Evolutionary conservation across 1,140 invertebrate genomes (phyloP).

Genomic region (Eumeta japonica): DNA sequence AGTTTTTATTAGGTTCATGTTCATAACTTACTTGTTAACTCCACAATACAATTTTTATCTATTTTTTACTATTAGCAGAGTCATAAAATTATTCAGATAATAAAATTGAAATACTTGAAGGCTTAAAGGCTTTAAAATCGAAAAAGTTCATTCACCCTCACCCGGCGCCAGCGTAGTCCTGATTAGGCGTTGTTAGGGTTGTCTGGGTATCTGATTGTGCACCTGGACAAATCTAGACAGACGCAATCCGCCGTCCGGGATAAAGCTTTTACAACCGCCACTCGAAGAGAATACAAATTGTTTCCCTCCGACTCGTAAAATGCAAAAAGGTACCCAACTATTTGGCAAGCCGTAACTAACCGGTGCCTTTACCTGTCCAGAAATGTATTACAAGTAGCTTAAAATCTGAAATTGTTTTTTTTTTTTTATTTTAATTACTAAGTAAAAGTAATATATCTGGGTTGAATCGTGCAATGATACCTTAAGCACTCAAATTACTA

Average conservation of each 20-base stretch:
- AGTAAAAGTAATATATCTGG: no score
- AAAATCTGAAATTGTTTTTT: background rate
- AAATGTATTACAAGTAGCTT: background rate
- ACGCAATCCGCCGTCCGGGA: background rate
- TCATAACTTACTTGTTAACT: no score
- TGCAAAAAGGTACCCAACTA: conserved; percentile 24
- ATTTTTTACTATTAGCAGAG: no score
- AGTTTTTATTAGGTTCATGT: no score
- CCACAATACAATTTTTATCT: no score
- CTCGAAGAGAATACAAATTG: conserved; percentile 38
- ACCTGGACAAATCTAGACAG: conserved; percentile 25
- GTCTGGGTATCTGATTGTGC: conserved; percentile 32
- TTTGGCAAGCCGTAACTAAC: conserved; percentile 26
- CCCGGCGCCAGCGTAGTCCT: no score
- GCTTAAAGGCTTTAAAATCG: no score
- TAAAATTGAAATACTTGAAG: no score
- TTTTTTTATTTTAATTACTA: background rate
- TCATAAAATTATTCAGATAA: no score
- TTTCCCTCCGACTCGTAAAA: conserved; percentile 36
- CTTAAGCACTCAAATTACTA: no score
- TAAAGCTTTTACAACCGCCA: conserved; percentile 23
- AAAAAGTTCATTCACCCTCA: no score
- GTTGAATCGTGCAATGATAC: no score
- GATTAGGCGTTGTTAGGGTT: conserved; percentile 15
- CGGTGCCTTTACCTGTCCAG: conserved; percentile 10